Conservation (phyloP, 2,797 vertebrate species). For the Sebastes variabilis region DNA sequence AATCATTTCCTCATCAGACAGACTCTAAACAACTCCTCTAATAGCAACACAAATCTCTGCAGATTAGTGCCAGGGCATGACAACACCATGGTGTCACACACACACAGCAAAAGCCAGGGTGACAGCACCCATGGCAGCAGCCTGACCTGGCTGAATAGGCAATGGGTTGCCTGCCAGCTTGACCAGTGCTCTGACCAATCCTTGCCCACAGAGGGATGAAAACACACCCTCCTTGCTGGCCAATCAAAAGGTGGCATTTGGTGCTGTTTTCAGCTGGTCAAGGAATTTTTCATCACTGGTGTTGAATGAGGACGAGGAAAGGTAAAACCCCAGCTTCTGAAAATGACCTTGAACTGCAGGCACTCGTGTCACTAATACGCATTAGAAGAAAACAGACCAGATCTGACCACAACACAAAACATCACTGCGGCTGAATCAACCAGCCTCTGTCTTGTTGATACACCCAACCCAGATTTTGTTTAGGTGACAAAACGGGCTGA, state of each 20-base stretch:
- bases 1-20: slow-evolving; percentile 26
- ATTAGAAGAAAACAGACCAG: not conserved
- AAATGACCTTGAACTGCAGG: not conserved
- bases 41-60: slow-evolving; percentile 20
- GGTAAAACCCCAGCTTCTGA: not conserved
- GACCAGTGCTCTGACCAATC: slow-evolving; percentile 19
- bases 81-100: slow-evolving; percentile 27
- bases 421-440: not conserved
- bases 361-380: not conserved
- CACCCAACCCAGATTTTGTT: slow-evolving; percentile 24
- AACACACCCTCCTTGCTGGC: slow-evolving; percentile 41
- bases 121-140: slow-evolving; percentile 38
- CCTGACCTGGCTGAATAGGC: not conserved
- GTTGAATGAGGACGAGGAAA: not conserved
- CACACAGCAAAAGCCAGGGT: not conserved
- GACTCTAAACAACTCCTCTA: slow-evolving; percentile 14
- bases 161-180: slow-evolving; percentile 22
- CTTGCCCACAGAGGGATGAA: not conserved
- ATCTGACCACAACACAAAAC: not conserved
- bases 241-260: slow-evolving; percentile 40
- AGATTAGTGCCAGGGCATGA: slow-evolving; percentile 28
- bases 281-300: not conserved
- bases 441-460: slow-evolving; percentile 8
- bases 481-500: slow-evolving; percentile 34
- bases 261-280: not conserved